Conservation (phyloP, 2,113 vertebrate species). For the Lonchura striata region DNA sequence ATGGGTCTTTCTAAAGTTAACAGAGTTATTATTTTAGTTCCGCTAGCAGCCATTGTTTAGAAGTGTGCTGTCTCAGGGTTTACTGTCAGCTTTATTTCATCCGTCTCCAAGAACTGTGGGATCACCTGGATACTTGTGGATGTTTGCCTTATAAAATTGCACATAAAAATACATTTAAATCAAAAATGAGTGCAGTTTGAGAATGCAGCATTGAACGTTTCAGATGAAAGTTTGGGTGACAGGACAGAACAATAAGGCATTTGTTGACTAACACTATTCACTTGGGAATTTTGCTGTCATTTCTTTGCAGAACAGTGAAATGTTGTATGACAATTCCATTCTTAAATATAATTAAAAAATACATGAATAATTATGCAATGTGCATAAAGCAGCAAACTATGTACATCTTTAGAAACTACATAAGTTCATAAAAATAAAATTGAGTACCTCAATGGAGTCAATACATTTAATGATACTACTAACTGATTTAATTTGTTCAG, state of each 20-base stretch:
- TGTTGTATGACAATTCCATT: background rate
- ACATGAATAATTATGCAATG: background rate
- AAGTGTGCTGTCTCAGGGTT: conserved; percentile 7
- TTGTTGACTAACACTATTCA: background rate
- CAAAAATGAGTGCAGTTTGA: background rate
- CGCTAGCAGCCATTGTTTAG: conserved; percentile 16
- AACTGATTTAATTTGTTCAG: background rate
- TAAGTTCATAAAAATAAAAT: background rate
- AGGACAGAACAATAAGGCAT: background rate
- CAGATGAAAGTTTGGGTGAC: background rate
- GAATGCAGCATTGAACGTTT: background rate
- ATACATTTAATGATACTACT: background rate
- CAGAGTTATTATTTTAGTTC: conserved; percentile 38
- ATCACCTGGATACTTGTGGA: conserved; percentile 29
- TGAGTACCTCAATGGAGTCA: background rate
- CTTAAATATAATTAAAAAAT: background rate
- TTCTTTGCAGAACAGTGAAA: background rate
- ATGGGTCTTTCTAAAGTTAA: conserved; percentile 25
- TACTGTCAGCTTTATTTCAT: conserved; percentile 38
- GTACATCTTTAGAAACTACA: background rate
- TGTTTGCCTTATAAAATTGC: conserved; percentile 23
- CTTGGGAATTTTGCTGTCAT: background rate
- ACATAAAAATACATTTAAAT: background rate
- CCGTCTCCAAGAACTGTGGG: background rate
- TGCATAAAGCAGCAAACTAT: background rate